Evolutionary conservation across 2,888 invertebrate species (phyloP).

Genomic region (Drosophila fungiperda): DNA sequence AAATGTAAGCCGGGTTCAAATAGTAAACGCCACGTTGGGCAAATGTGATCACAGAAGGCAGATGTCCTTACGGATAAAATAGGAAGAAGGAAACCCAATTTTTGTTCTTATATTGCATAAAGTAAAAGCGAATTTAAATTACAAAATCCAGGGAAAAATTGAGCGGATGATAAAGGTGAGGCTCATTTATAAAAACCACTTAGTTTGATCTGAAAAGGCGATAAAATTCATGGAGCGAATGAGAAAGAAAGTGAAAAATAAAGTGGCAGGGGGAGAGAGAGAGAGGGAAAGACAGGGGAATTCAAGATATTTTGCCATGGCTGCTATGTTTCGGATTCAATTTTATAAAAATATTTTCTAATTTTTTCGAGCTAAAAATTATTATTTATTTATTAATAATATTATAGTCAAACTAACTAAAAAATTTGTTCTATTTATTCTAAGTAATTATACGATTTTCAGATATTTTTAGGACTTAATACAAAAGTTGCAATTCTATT

Average conservation of each 20-base stretch:
- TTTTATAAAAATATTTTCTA: too few species aligned
- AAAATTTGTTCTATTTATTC: background rate
- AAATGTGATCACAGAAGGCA: background rate
- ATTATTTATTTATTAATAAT: background rate
- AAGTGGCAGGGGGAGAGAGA: background rate
- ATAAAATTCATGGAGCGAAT: background rate
- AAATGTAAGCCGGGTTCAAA: conserved; percentile 2
- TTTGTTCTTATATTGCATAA: background rate
- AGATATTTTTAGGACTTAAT: too few species aligned
- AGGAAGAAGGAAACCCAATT: background rate
- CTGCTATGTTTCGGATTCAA: background rate
- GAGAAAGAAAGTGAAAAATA: background rate
- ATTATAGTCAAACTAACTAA: background rate
- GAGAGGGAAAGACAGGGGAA: background rate
- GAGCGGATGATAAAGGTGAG: background rate
- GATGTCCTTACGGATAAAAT: too few species aligned
- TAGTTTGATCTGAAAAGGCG: background rate
- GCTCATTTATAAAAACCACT: background rate
- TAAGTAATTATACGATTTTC: too few species aligned
- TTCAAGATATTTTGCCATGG: background rate
- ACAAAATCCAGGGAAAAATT: background rate
- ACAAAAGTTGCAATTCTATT: too few species aligned
- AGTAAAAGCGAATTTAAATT: background rate
- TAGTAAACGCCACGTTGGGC: conserved; percentile 1
- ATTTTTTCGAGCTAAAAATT: background rate